Conservation (phyloP, 1,140 invertebrate species). For the Drosophila truncata region DNA sequence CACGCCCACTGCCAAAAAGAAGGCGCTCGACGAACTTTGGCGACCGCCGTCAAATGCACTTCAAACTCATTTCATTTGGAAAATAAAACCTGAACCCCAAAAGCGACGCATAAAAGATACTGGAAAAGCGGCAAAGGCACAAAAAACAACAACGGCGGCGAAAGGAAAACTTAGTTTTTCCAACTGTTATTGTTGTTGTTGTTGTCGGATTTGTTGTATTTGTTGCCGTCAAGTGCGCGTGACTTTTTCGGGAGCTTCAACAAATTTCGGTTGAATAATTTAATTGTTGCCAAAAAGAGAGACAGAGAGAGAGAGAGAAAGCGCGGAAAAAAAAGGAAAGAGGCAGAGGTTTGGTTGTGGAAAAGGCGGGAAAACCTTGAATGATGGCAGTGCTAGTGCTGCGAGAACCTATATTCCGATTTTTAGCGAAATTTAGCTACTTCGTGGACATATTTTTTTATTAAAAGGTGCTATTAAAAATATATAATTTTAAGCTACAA, state of each 20-base stretch:
- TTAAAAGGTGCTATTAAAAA: background rate
- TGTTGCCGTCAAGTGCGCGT: slow-evolving; percentile 74
- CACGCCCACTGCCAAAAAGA: slow-evolving; percentile 65
- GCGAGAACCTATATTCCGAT: background rate
- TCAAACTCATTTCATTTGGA: slow-evolving; percentile 84
- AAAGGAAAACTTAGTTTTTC: slow-evolving; percentile 64
- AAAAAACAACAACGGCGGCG: slow-evolving; percentile 33
- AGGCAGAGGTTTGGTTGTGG: background rate
- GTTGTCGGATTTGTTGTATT: slow-evolving; percentile 41
- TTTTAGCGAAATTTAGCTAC: background rate
- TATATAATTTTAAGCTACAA: background rate
- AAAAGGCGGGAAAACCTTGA: slow-evolving; percentile 15
- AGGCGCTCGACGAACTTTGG: slow-evolving; percentile 50
- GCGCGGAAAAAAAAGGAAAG: background rate
- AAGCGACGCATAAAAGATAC: slow-evolving; percentile 72
- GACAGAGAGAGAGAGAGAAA: too few species aligned
- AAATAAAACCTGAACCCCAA: slow-evolving; percentile 77
- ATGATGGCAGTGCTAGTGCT: slow-evolving; percentile 17
- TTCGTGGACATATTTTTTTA: background rate
- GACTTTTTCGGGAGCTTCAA: slow-evolving; percentile 75
- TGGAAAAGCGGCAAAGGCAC: slow-evolving; percentile 50
- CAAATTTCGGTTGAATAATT: slow-evolving; percentile 81
- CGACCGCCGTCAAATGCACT: slow-evolving; percentile 76
- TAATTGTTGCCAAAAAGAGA: slow-evolving; percentile 74
- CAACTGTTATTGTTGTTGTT: slow-evolving; percentile 46